Conservation (phyloP, 1,140 invertebrate genomes). For the Acromyrmex heyeri region DNA sequence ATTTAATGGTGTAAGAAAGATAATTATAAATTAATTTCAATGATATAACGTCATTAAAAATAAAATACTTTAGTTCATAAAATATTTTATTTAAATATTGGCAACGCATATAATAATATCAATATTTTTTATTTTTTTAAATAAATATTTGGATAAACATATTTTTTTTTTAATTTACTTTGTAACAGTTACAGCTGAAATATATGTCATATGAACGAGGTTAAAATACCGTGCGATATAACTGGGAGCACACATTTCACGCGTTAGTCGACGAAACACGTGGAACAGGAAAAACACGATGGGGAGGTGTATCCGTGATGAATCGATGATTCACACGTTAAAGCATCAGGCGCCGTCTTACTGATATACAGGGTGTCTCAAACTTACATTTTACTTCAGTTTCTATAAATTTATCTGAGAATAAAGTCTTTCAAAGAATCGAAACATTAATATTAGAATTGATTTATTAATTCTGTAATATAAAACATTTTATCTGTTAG, state of each 20-base stretch:
- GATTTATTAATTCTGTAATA: not conserved
- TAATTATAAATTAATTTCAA: not conserved
- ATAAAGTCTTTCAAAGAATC: not conserved
- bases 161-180: not conserved
- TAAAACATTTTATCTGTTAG: not conserved
- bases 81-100: not conserved
- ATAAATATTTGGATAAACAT: not conserved
- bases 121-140: not conserved
- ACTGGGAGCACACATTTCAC: constrained; percentile 46
- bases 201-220: constrained; percentile 2
- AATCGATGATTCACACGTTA: constrained; percentile 63
- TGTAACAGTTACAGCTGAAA: not conserved
- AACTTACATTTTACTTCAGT: not conserved
- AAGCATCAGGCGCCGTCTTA: constrained; percentile 44
- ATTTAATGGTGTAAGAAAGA: not conserved
- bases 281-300: constrained; percentile 52
- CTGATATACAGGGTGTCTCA: constrained; percentile 50
- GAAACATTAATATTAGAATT: not conserved
- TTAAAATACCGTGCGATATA: constrained; percentile 35
- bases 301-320: constrained; percentile 55
- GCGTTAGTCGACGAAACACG: constrained; percentile 43
- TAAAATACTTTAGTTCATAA: not conserved
- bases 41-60: not conserved
- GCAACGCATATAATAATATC: not conserved
- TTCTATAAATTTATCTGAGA: not conserved